Base-by-base conservation (phyloP, 2,797 vertebrate species). In the Chiloscyllium punctatum region DNA sequence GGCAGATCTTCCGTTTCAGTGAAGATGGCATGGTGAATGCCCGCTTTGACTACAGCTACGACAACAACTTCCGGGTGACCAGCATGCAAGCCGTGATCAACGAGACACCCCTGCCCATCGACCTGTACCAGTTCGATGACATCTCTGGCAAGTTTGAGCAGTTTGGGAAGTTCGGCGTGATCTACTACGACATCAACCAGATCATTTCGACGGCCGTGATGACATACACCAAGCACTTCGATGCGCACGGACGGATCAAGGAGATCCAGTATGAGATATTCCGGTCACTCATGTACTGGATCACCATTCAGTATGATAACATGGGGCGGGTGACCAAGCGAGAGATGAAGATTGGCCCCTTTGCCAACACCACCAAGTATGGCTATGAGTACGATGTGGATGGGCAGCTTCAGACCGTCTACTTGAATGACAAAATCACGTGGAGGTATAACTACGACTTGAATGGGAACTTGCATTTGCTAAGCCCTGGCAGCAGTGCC, bases 61-160 rank as follows among this genome's bases (percentile, higher is more conserved):
- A 99, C 97, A 99, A 98, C 96, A 99, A 98, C 96, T 98, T 99
- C 96, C 98, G 99, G 21, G 99, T 99, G 96, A 99, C 99, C 96
- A 99, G 99, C 95, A 98, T 99, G 97, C 99, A 99, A 96, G 99
- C 99, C 0, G 99, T 99, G 96, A 99, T 99, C 97, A 99, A 99
- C 37, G 99, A 99, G 96, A 99, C 98, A 0, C 99, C 99, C 0
- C 96, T 99, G 95, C 99, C 99, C 96, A 99, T 99, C 25, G 99
- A 99, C 96, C 98, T 99, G 5, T 99, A 99, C 96, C 99, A 99
- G 97, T 99, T 99, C 71, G 99, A 99, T 0, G 99, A 99, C 97
- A 99, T 99, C 96, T 99, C 99, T 0, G 99, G 99, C 62, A 99
- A 99, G 96, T 98, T 99, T 0, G 99, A 99, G 96, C 99, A 99